Evolutionary conservation across 2,113 vertebrate genomes (phyloP).

Genomic region (Hyla sarda): DNA sequence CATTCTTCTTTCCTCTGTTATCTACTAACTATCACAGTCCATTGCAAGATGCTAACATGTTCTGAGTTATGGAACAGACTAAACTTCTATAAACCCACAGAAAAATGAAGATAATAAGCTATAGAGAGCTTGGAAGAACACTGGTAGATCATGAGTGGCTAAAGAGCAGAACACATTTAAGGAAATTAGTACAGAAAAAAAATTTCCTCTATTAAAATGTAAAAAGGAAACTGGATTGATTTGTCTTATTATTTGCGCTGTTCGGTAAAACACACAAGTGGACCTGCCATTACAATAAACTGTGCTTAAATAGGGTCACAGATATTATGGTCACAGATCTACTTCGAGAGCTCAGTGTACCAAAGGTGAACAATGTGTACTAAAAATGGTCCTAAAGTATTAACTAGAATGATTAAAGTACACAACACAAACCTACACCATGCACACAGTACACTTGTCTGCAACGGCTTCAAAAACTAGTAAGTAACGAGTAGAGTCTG

Average conservation of each 20-base stretch:
- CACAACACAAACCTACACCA: no score
- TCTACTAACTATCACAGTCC: slow-evolving; percentile 42
- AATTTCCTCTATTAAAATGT: background rate
- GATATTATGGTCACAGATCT: no score
- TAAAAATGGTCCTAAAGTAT: no score
- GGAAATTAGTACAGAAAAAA: background rate
- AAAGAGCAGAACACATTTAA: background rate
- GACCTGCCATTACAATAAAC: no score
- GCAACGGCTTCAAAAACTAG: no score
- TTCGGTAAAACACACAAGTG: no score
- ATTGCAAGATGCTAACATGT: slow-evolving; percentile 19
- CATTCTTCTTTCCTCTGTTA: slow-evolving; percentile 36
- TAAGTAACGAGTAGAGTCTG: no score
- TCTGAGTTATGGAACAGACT: slow-evolving; percentile 12
- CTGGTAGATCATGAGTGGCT: background rate
- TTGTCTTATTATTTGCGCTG: background rate
- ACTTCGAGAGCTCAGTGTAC: no score
- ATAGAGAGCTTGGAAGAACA: background rate
- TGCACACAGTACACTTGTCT: no score
- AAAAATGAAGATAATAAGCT: slow-evolving; percentile 17
- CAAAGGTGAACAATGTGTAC: no score
- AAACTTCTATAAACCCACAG: slow-evolving; percentile 9
- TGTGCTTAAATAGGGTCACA: no score
- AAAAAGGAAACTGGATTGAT: background rate
- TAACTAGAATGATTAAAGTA: no score